phyloP scores from a whole-genome alignment of 2,888 invertebrate species.

The Galerucella nymphaeae region DNA sequence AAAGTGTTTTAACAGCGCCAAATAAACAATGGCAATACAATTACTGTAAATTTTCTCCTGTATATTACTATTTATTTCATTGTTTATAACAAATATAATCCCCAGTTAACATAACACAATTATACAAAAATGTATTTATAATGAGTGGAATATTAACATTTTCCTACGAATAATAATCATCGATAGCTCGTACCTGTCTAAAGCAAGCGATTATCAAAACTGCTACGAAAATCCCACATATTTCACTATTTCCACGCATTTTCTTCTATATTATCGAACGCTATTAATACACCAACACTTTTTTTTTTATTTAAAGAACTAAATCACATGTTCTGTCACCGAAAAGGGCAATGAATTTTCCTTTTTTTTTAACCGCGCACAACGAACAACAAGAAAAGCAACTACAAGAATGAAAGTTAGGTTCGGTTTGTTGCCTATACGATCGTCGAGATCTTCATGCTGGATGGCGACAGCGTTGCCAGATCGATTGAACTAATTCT shows the following conservation, averaged over 20 bases:
- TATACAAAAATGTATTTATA: too few species aligned
- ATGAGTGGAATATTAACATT: background rate
- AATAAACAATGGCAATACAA: background rate
- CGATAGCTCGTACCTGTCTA: slow-evolving; percentile 36
- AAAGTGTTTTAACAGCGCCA: background rate
- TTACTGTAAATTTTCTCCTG: background rate
- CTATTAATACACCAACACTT: slow-evolving; percentile 23
- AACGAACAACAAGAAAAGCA: slow-evolving; percentile 25
- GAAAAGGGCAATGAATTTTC: slow-evolving; percentile 30
- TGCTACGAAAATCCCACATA: slow-evolving; percentile 39
- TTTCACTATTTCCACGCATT: slow-evolving; percentile 38
- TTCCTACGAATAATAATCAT: background rate
- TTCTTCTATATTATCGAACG: slow-evolving; percentile 19
- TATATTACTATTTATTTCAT: background rate
- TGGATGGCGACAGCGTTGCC: slow-evolving; percentile 11
- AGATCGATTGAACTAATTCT: background rate
- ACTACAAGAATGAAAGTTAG: slow-evolving; percentile 42
- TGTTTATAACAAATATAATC: background rate
- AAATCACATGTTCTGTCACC: slow-evolving; percentile 45
- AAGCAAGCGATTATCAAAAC: slow-evolving; percentile 37
- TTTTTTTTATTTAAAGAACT: slow-evolving; percentile 12
- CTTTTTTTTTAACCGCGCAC: slow-evolving; percentile 22
- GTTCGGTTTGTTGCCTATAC: slow-evolving; percentile 39
- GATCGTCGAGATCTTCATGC: slow-evolving; percentile 45
- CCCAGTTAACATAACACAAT: too few species aligned